Conservation (phyloP, 2,888 invertebrate genomes). For the Hirtodrosophila alboralis region DNA sequence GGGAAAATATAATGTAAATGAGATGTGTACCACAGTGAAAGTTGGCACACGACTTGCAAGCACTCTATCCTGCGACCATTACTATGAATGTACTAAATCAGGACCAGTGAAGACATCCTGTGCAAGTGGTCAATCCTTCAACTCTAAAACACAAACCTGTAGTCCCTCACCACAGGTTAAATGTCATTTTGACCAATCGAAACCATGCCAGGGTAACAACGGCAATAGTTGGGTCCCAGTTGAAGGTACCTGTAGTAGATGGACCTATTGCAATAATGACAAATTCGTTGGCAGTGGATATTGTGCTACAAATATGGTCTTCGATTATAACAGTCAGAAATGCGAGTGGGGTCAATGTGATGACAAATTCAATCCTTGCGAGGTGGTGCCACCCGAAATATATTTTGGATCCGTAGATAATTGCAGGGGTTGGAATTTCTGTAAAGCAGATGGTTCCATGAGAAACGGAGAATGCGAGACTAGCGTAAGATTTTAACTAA, state of each 20-base stretch:
- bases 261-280: conserved; percentile 22
- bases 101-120: conserved; percentile 41
- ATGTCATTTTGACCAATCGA: conserved; percentile 45
- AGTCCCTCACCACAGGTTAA: conserved; percentile 21
- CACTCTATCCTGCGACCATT: conserved; percentile 45
- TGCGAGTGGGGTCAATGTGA: conserved; percentile 44
- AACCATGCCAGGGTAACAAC: conserved; percentile 31
- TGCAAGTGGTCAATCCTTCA: conserved; percentile 29
- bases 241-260: conserved; percentile 26
- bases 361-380: conserved; percentile 4
- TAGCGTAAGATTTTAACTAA: conserved; percentile 24
- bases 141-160: conserved; percentile 22
- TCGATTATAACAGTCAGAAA: background rate
- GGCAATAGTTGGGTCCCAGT: conserved; percentile 41
- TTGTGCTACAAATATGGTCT: conserved; percentile 15
- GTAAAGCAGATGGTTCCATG: background rate
- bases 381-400: conserved; percentile 32
- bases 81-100: conserved; percentile 36
- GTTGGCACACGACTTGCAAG: conserved; percentile 54
- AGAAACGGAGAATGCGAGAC: accelerated
- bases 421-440: conserved; percentile 36
- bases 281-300: background rate
- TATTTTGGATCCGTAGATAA: conserved; percentile 33
- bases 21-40: conserved; percentile 36
- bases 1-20: conserved; percentile 67